Conservation (phyloP, 92 coral and sea anemone species). For the Paramuricea clavata region DNA sequence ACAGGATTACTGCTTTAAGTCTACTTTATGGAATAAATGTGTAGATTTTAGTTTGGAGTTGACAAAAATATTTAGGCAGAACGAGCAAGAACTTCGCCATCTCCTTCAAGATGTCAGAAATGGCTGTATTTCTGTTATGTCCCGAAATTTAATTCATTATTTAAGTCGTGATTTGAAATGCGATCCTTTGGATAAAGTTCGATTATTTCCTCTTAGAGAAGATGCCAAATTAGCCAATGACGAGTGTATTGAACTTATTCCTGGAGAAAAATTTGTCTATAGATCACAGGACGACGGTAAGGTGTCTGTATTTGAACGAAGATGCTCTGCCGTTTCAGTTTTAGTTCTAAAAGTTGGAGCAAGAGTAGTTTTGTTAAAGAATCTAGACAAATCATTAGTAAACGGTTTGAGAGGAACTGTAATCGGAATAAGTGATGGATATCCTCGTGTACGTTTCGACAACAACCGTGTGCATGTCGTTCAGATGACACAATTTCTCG, state of each 20-base stretch:
- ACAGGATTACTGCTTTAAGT: constrained; percentile 12
- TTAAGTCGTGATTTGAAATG: constrained; percentile 4
- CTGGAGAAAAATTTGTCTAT: constrained; percentile 33
- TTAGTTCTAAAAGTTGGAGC: constrained; percentile 30
- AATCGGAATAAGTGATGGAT: background rate
- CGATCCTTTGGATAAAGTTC: background rate
- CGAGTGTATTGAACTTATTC: constrained; percentile 18
- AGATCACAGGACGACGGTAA: constrained; percentile 25
- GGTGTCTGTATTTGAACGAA: background rate
- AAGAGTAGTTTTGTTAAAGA: constrained; percentile 53
- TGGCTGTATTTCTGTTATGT: constrained; percentile 10
- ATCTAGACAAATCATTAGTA: constrained; percentile 10
- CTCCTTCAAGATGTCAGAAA: constrained; percentile 35
- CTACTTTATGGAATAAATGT: constrained; percentile 31
- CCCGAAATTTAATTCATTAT: background rate
- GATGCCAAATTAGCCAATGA: constrained; percentile 27
- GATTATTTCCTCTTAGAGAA: background rate
- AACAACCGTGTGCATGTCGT: constrained; percentile 18
- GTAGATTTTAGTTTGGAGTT: constrained; percentile 14
- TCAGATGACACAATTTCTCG: constrained; percentile 12
- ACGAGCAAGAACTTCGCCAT: constrained; percentile 6
- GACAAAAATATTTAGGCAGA: constrained; percentile 29
- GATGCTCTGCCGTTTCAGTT: constrained; percentile 25
- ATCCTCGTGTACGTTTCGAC: constrained; percentile 24
- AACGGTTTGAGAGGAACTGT: constrained; percentile 48